A percentile compares a stretch with the other conserved stretches of the same genome.
Conservation (phyloP, 2,113 vertebrate species). For the Peromyscus polionotus region DNA sequence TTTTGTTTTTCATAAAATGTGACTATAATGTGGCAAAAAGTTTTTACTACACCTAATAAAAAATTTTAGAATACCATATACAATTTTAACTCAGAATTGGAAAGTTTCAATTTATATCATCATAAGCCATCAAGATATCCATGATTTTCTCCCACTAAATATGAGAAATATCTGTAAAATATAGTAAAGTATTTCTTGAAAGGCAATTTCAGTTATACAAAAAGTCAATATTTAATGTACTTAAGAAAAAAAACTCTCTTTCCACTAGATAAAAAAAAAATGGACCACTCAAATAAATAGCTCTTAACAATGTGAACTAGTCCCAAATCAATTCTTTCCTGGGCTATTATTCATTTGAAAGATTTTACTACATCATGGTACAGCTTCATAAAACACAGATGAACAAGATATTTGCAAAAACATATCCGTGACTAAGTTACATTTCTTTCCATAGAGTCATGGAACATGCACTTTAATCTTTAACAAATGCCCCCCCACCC, state of each 20-base stretch:
- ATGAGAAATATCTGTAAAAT: constrained; percentile 12
- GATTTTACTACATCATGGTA: constrained; percentile 45
- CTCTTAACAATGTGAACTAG: constrained; percentile 64
- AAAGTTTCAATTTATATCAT: background rate
- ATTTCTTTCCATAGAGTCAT: constrained; percentile 67
- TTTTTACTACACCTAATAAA: background rate
- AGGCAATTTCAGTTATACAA: background rate
- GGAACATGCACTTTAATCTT: constrained; percentile 54
- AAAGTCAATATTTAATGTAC: background rate
- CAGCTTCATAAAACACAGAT: constrained; percentile 48
- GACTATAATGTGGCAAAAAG: background rate
- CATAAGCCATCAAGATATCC: background rate
- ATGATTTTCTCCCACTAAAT: background rate
- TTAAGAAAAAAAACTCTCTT: background rate
- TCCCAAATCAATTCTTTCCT: constrained; percentile 70
- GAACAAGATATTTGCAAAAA: constrained; percentile 73
- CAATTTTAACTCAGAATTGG: background rate
- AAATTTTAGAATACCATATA: background rate
- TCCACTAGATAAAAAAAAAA: constrained; percentile 25
- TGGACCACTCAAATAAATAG: constrained; percentile 49
- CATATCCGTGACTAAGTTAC: constrained; percentile 66
- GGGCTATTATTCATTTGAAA: constrained; percentile 66
- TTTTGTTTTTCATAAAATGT: background rate
- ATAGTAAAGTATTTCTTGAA: constrained; percentile 5
- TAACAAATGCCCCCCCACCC: background rate